Conservation (phyloP, 2,797 vertebrate species). For the Hoplostethus atlanticus region DNA sequence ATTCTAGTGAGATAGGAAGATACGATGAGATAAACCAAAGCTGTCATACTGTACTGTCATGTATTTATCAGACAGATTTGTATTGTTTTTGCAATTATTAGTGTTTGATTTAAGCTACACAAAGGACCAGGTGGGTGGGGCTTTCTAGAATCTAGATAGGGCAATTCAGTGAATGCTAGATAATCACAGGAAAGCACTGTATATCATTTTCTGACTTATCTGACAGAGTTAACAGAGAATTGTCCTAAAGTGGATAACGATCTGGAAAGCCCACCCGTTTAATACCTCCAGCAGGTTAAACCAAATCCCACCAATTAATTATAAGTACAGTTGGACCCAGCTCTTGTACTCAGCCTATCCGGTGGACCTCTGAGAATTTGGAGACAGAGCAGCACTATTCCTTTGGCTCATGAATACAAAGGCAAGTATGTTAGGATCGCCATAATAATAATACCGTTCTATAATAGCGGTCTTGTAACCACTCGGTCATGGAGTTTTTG, state of each 20-base stretch:
- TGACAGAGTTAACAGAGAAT: too few species aligned
- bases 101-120: too few species aligned
- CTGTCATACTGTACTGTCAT: too few species aligned
- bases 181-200: too few species aligned
- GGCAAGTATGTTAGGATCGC: constrained; percentile 45
- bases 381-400: constrained; percentile 32
- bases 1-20: neutral
- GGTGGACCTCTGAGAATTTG: constrained; percentile 32
- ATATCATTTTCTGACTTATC: too few species aligned
- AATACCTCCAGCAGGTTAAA: neutral
- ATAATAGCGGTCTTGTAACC: constrained; percentile 67
- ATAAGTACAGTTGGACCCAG: constrained; percentile 25
- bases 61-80: too few species aligned
- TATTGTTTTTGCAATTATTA: too few species aligned
- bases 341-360: constrained; percentile 28
- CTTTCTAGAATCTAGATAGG: too few species aligned
- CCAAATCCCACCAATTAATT: constrained; percentile 1
- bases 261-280: neutral
- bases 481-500: constrained; percentile 60
- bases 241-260: too few species aligned
- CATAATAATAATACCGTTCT: constrained; percentile 63
- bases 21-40: neutral
- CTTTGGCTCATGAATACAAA: constrained; percentile 36
- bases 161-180: too few species aligned
- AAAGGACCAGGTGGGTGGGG: too few species aligned